phyloP scores from a whole-genome alignment of 2,113 vertebrate genomes.

The Crocuta crocuta region DNA sequence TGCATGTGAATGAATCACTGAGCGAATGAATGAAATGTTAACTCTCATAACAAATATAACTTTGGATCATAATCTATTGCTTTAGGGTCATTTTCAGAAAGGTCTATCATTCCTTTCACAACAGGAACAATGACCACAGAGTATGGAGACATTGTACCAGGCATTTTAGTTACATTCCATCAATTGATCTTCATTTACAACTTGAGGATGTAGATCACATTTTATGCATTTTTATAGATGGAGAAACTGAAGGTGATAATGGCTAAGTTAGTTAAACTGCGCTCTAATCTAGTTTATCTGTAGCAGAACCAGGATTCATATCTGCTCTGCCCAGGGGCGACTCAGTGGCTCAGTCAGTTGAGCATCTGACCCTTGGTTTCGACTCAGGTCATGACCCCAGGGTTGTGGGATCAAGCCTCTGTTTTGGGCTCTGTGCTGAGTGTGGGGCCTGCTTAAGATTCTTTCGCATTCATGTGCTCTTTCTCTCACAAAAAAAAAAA shows the following conservation, averaged over 20 bases:
- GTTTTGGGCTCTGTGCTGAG: no score
- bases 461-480: no score
- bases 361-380: no score
- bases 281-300: not conserved
- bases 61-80: not conserved
- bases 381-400: no score
- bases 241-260: not conserved
- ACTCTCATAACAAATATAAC: not conserved
- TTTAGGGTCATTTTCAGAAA: slow-evolving; percentile 35
- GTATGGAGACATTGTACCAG: not conserved
- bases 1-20: not conserved
- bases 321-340: not conserved
- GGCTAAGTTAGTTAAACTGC: not conserved
- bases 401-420: no score
- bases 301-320: not conserved
- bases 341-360: no score
- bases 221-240: not conserved
- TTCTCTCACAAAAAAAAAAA: no score
- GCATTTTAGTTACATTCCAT: not conserved
- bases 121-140: not conserved
- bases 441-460: no score
- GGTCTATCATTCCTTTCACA: not conserved
- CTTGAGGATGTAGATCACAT: not conserved
- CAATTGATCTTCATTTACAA: not conserved
- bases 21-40: slow-evolving; percentile 19